phyloP scores from a whole-genome alignment of 2,113 vertebrate genomes.

The Planiliza haematocheilus region DNA sequence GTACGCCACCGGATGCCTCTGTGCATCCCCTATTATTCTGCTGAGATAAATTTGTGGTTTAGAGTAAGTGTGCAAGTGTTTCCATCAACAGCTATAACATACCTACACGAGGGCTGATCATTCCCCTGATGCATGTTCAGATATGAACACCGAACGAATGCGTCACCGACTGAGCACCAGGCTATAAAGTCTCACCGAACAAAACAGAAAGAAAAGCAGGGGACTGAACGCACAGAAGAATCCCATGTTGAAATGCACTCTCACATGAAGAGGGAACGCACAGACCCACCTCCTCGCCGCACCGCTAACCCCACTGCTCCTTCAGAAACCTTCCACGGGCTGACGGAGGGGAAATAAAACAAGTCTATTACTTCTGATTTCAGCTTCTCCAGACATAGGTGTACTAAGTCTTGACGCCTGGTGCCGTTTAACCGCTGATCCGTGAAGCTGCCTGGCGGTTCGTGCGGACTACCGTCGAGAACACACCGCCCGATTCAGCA shows the following conservation, averaged over 20 bases:
- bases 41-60: not conserved
- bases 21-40: not conserved
- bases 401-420: constrained; percentile 29
- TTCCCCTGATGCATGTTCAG: no score
- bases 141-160: not conserved
- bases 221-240: constrained; percentile 27
- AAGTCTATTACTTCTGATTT: constrained; percentile 47
- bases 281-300: constrained; percentile 32
- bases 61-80: not conserved
- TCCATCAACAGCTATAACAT: not conserved
- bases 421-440: constrained; percentile 27
- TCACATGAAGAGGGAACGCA: not conserved
- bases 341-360: constrained; percentile 58
- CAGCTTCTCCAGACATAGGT: constrained; percentile 39
- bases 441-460: constrained; percentile 52
- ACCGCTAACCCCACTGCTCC: constrained; percentile 46
- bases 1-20: not conserved
- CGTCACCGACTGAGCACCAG: not conserved
- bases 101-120: not conserved
- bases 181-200: no score
- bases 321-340: constrained; percentile 32
- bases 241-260: constrained; percentile 10
- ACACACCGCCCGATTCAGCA: constrained; percentile 55
- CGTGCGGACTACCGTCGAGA: constrained; percentile 29
- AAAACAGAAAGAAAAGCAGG: constrained; percentile 10